Percentiles rank a stretch among this genome's conserved stretches.
Evolutionary conservation across 2,888 invertebrate species (phyloP).

Genomic region (Rotaria socialis): DNA sequence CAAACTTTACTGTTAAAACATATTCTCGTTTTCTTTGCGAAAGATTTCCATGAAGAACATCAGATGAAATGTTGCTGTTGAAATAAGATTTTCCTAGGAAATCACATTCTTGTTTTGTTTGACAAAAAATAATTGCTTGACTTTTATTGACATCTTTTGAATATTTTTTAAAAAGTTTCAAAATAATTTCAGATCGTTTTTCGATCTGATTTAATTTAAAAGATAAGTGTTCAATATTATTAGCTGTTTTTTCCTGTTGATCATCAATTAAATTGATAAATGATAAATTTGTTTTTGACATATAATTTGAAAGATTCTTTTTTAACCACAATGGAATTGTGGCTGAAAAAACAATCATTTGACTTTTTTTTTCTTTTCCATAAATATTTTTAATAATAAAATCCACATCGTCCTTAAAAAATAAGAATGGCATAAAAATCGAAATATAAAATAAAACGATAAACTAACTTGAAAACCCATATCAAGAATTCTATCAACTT

Average conservation of each 20-base stretch:
- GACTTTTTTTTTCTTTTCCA: slow-evolving; percentile 48
- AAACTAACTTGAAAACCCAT: slow-evolving; percentile 75
- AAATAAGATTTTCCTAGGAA: slow-evolving; percentile 51
- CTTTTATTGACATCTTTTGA: slow-evolving; percentile 49
- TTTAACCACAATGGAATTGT: slow-evolving; percentile 57
- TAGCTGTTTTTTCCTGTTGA: slow-evolving; percentile 41
- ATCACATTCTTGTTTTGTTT: slow-evolving; percentile 56
- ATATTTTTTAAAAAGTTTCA: background rate
- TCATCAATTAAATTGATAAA: slow-evolving; percentile 53
- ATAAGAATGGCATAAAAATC: background rate
- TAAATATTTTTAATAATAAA: slow-evolving; percentile 17
- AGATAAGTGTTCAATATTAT: slow-evolving; percentile 45
- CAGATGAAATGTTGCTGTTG: slow-evolving; percentile 48
- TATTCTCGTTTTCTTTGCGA: slow-evolving; percentile 53
- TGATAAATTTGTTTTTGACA: slow-evolving; percentile 50
- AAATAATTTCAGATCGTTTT: background rate
- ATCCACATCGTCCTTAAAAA: background rate
- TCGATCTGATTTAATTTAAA: background rate
- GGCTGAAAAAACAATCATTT: slow-evolving; percentile 57
- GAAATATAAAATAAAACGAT: background rate
- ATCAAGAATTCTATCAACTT: slow-evolving; percentile 91
- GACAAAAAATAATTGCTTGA: slow-evolving; percentile 55
- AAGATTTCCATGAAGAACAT: slow-evolving; percentile 56
- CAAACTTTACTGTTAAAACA: slow-evolving; percentile 54
- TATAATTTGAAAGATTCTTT: slow-evolving; percentile 53